A percentile compares a stretch with the other conserved stretches of the same genome.
Conservation (phyloP, 2,888 invertebrate species). For the Drosophila mimica region DNA sequence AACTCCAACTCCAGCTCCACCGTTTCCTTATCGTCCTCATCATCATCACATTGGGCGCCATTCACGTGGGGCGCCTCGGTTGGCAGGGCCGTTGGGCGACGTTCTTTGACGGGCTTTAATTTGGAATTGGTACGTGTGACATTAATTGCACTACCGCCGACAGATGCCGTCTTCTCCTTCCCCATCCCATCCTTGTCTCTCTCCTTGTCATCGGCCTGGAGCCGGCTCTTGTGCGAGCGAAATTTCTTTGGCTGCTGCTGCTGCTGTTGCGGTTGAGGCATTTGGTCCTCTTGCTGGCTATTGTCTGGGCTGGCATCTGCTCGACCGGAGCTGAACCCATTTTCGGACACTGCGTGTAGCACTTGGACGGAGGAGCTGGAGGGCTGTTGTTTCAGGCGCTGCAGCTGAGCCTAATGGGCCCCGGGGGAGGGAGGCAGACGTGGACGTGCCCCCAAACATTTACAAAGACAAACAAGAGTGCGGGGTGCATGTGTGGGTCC, state of each 20-base stretch:
- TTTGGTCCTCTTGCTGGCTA: slow-evolving; percentile 11
- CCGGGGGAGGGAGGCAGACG: slow-evolving; percentile 23
- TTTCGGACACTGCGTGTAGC: slow-evolving; percentile 54
- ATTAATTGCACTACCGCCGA: slow-evolving; percentile 67
- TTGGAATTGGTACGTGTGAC: slow-evolving; percentile 68
- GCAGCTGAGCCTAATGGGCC: slow-evolving; percentile 61
- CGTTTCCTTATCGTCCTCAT: slow-evolving; percentile 10
- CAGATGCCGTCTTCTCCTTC: slow-evolving; percentile 20
- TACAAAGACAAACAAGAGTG: slow-evolving; percentile 74
- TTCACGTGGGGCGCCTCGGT: slow-evolving; percentile 70
- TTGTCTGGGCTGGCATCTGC: slow-evolving; percentile 9
- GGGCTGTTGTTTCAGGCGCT: slow-evolving; percentile 61
- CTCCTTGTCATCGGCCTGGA: slow-evolving; percentile 45
- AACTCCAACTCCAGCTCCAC: slow-evolving; percentile 6
- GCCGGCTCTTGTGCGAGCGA: slow-evolving; percentile 51
- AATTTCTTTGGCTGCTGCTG: slow-evolving; percentile 53
- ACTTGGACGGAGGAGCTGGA: slow-evolving; percentile 36
- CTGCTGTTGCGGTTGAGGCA: slow-evolving; percentile 17
- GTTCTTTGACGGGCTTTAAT: slow-evolving; percentile 81
- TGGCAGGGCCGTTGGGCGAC: slow-evolving; percentile 81
- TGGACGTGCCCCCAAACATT: slow-evolving; percentile 55
- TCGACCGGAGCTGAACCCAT: slow-evolving; percentile 43
- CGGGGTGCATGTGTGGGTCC: slow-evolving; percentile 62
- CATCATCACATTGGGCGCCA: slow-evolving; percentile 22
- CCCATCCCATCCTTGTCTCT: slow-evolving; percentile 4